Percentiles rank a stretch among this genome's conserved stretches.
Evolutionary conservation across 2,888 invertebrate genomes (phyloP).

Genomic region (Invenusta paracnida): DNA sequence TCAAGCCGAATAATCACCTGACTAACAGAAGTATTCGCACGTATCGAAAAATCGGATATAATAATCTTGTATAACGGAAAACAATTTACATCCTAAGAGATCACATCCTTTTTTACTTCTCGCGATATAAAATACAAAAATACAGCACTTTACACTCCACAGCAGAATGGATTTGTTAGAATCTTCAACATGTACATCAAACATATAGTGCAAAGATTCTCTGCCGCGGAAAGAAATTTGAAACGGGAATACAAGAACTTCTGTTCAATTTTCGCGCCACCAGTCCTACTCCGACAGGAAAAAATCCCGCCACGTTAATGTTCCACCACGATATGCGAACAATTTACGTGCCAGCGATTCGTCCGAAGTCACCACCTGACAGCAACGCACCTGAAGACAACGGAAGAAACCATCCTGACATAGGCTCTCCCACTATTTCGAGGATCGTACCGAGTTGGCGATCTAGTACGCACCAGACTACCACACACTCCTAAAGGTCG

Average conservation of each 20-base stretch:
- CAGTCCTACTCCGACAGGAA: not conserved
- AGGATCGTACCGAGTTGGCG: not conserved
- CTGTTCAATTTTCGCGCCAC: not conserved
- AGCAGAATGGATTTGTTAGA: conserved; percentile 44
- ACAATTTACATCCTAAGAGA: conserved; percentile 49
- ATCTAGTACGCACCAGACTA: not conserved
- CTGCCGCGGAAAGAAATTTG: conserved; percentile 1
- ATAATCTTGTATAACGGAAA: conserved; percentile 50
- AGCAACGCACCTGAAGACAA: not conserved
- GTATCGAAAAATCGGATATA: not conserved
- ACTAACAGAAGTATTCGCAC: not conserved
- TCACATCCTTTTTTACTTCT: conserved; percentile 46
- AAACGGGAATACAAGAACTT: conserved; percentile 3
- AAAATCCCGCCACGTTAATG: not conserved
- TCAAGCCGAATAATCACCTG: not conserved
- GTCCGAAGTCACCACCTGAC: not conserved
- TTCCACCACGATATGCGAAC: not conserved
- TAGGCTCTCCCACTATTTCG: not conserved
- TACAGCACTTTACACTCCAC: conserved; percentile 35
- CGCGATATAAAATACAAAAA: conserved; percentile 36
- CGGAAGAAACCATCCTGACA: not conserved
- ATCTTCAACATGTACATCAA: conserved; percentile 35
- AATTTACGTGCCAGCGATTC: not conserved
- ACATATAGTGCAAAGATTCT: conserved; percentile 1
- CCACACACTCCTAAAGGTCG: not conserved